Evolutionary conservation across 2,888 invertebrate genomes (phyloP).

Genomic region (Drosophila gaucha): DNA sequence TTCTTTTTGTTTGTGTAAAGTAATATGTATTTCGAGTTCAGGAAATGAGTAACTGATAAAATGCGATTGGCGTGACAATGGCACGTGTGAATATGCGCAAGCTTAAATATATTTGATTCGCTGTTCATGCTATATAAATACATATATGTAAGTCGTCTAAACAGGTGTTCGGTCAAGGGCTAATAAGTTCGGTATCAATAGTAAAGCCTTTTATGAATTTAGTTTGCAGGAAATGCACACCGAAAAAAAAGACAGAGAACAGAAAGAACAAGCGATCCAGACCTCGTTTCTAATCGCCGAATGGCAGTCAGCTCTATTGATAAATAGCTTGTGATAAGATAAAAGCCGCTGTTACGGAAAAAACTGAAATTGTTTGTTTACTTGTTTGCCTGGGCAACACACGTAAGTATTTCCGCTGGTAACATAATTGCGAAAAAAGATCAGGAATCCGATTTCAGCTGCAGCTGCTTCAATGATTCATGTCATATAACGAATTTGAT

Average conservation of each 20-base stretch:
- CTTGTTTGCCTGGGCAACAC: conserved; percentile 13
- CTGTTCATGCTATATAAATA: conserved; percentile 1
- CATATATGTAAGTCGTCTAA: conserved; percentile 3
- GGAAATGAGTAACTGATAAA: conserved; percentile 65
- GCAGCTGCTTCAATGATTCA: conserved; percentile 41
- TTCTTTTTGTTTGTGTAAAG: neutral
- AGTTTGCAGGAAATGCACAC: conserved; percentile 19
- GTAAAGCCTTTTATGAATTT: conserved; percentile 50
- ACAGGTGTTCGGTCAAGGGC: conserved; percentile 57
- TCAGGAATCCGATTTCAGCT: conserved; percentile 25
- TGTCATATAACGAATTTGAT: neutral
- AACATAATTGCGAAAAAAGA: conserved; percentile 29
- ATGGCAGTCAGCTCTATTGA: conserved; percentile 39
- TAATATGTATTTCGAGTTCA: conserved; percentile 25
- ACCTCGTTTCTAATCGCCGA: conserved; percentile 41
- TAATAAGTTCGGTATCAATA: conserved; percentile 3
- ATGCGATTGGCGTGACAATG: conserved; percentile 14
- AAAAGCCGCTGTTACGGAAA: conserved; percentile 33
- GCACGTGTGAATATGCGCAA: conserved; percentile 40
- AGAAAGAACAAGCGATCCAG: conserved; percentile 18
- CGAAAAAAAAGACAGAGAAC: conserved; percentile 1
- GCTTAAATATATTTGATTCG: neutral
- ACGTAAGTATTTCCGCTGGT: conserved; percentile 15
- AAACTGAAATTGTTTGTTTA: conserved; percentile 44
- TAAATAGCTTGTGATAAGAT: conserved; percentile 49